These are phyloP conservation scores for Conus canariensis DNA, from an alignment of 2,888 invertebrate genomes.

Conservation along the genomic window DNA sequence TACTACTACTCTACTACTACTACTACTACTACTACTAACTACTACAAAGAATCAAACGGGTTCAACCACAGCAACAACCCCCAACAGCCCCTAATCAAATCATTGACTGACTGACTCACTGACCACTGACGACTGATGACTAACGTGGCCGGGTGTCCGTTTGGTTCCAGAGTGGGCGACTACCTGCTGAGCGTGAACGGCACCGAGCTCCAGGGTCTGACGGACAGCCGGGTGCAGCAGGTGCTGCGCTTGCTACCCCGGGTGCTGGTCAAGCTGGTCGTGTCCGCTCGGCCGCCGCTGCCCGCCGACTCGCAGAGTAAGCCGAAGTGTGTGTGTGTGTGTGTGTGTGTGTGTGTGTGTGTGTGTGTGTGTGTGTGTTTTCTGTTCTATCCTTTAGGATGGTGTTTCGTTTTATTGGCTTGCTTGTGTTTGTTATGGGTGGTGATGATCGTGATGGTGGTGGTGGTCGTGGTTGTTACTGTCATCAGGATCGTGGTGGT, in stretches of 20 bases:
- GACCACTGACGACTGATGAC: not conserved
- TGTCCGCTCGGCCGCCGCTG: constrained; percentile 59
- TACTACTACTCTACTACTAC: no score
- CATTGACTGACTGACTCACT: not conserved
- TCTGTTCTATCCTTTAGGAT: no score
- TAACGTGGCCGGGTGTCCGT: not conserved
- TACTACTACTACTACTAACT: no score
- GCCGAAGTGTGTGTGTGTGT: not conserved
- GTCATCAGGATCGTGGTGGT: no score
- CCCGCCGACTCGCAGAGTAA: constrained; percentile 12
- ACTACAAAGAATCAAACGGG: no score
- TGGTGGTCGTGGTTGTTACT: no score
- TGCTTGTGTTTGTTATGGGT: no score
- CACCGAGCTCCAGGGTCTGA: constrained; percentile 67
- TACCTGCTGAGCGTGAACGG: constrained; percentile 70
- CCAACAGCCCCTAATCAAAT: not conserved
- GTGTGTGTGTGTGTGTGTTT: no score
- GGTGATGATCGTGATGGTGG: no score
- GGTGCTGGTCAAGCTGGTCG: constrained; percentile 70
- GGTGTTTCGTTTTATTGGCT: no score
- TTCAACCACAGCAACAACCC: not conserved
- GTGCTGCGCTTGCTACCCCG: constrained; percentile 70
- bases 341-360: not conserved
- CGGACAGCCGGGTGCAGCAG: constrained; percentile 70
- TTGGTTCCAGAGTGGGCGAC: constrained; percentile 71